A percentile compares a stretch with the other conserved stretches of the same genome.
Evolutionary conservation across 1,140 invertebrate species (phyloP).

Genomic region (Orussus abietinus): DNA sequence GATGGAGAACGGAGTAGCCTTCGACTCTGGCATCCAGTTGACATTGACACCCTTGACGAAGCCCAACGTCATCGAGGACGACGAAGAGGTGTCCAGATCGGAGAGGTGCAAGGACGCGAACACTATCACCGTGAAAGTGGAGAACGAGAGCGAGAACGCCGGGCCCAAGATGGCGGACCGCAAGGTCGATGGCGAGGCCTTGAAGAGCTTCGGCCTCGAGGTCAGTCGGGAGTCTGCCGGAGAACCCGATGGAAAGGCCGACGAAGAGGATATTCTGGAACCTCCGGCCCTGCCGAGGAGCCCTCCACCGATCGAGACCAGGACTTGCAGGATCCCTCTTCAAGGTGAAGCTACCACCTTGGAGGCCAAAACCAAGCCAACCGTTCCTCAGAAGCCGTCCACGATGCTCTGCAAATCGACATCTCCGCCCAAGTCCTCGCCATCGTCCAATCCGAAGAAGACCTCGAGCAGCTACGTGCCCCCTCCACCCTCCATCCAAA

Average conservation of each 20-base stretch:
- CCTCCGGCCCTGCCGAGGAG: conserved; percentile 64
- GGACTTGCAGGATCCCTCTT: conserved; percentile 1
- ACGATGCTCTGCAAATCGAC: conserved; percentile 11
- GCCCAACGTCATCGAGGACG: conserved; percentile 2
- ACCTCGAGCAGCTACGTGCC: conserved; percentile 12
- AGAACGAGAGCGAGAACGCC: conserved; percentile 4
- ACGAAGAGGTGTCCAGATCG: conserved; percentile 31
- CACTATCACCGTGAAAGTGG: conserved; percentile 10
- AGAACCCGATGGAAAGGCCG: conserved; percentile 75
- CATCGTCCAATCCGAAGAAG: conserved; percentile 9
- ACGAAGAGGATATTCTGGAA: conserved; percentile 66
- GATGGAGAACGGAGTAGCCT: conserved; percentile 12
- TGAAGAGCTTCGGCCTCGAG: conserved; percentile 52
- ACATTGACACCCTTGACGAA: conserved; percentile 24
- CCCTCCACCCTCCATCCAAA: conserved; percentile 14
- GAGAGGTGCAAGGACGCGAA: conserved; percentile 18
- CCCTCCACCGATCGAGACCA: conserved; percentile 50
- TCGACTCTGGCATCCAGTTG: conserved; percentile 28
- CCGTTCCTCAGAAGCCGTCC: conserved; percentile 37
- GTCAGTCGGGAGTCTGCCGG: conserved; percentile 71
- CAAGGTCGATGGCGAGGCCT: conserved; percentile 32
- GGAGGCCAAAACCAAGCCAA: conserved; percentile 23
- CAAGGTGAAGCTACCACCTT: conserved; percentile 9
- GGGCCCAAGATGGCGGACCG: conserved; percentile 18
- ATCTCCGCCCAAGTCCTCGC: conserved; percentile 2